A percentile compares a stretch with the other conserved stretches of the same genome.
Conservation (phyloP, 1,140 invertebrate species). For the Drosophila eugracilis region DNA sequence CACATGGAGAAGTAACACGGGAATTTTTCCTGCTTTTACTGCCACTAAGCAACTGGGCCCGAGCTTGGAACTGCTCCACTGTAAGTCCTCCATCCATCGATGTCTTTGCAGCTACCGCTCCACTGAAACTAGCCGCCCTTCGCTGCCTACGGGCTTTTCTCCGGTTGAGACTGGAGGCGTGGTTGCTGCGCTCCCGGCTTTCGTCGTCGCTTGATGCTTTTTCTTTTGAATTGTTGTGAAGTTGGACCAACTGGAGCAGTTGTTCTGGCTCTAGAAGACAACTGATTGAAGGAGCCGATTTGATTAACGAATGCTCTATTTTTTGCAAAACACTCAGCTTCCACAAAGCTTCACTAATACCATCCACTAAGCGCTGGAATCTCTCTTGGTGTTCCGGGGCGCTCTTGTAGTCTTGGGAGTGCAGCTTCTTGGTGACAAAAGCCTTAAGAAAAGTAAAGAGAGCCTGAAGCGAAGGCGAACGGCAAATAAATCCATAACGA, state of each 20-base stretch:
- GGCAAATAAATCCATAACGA: constrained; percentile 76
- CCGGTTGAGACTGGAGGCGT: constrained; percentile 59
- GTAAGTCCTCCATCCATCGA: constrained; percentile 16
- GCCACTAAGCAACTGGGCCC: constrained; percentile 29
- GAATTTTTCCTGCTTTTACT: constrained; percentile 3
- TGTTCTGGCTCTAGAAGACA: constrained; percentile 66
- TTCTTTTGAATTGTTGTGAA: constrained; percentile 59
- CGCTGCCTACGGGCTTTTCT: constrained; percentile 67
- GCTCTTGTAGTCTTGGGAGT: constrained; percentile 76
- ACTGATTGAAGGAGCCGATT: constrained; percentile 11
- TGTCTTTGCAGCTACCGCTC: constrained; percentile 17
- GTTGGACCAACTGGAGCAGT: constrained; percentile 64
- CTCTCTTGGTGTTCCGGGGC: constrained; percentile 49
- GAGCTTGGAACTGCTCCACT: constrained; percentile 41
- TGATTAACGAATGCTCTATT: constrained; percentile 59
- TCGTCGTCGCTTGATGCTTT: constrained; percentile 81
- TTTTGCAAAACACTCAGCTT: constrained; percentile 74
- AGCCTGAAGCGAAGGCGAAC: constrained; percentile 44
- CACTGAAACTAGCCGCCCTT: constrained; percentile 70
- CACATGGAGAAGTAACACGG: not conserved
- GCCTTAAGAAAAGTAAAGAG: constrained; percentile 73
- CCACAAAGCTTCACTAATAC: constrained; percentile 74
- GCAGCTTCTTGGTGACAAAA: constrained; percentile 75
- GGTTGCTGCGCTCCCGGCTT: constrained; percentile 64
- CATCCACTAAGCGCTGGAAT: constrained; percentile 69